Conservation (phyloP, 2,797 vertebrate species). For the Anguilla obscura region DNA sequence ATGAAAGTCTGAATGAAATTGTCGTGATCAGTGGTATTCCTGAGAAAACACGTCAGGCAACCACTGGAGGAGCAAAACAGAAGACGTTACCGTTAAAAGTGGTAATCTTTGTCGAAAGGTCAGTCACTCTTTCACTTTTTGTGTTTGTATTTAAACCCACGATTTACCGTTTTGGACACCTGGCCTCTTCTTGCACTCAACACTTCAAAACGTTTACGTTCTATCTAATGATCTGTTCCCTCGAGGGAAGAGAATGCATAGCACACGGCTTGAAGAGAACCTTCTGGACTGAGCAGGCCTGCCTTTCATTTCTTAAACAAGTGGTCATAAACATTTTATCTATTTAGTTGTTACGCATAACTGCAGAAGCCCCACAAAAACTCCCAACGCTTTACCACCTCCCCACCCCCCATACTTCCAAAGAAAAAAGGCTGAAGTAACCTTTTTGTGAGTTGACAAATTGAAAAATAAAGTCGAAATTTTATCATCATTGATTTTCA, state of each 20-base stretch:
- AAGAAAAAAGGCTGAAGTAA: not conserved
- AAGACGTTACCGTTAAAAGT: slow-evolving; percentile 55
- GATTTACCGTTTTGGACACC: slow-evolving; percentile 68
- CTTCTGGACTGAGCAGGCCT: slow-evolving; percentile 55
- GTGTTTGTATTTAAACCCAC: slow-evolving; percentile 65
- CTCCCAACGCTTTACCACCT: not conserved
- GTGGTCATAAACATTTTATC: slow-evolving; percentile 65
- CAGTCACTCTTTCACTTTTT: slow-evolving; percentile 62
- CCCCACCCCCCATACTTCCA: not conserved
- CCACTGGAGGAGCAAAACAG: slow-evolving; percentile 60
- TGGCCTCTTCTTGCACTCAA: slow-evolving; percentile 57
- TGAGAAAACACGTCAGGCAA: slow-evolving; percentile 55
- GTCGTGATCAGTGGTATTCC: slow-evolving; percentile 56
- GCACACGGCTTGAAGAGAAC: slow-evolving; percentile 48
- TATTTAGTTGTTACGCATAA: slow-evolving; percentile 59
- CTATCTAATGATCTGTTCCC: slow-evolving; percentile 55
- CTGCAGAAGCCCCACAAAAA: slow-evolving; percentile 38
- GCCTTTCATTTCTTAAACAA: slow-evolving; percentile 63
- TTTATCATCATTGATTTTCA: not conserved
- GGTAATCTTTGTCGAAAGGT: slow-evolving; percentile 60
- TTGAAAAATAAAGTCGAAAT: not conserved
- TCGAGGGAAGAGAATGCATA: slow-evolving; percentile 51
- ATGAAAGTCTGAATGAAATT: slow-evolving; percentile 47
- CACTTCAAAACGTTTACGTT: slow-evolving; percentile 71
- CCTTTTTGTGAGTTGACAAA: not conserved